Base-by-base conservation (phyloP, 2,888 invertebrate species). In the Hypena proboscidalis region DNA sequence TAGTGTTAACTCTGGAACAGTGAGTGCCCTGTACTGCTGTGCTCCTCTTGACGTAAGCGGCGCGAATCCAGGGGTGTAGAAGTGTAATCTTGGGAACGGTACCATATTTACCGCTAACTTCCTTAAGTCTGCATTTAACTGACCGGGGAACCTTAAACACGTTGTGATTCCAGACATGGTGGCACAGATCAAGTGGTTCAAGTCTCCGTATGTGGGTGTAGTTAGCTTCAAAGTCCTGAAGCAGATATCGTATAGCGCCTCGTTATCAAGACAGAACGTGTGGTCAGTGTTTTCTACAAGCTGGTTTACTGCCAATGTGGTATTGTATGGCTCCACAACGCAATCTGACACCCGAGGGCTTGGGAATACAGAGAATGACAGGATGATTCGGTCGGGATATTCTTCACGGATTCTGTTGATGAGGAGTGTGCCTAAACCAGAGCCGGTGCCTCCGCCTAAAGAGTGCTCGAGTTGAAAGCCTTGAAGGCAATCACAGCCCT, bases 401-500 rank as follows among this genome's bases (percentile, higher is more conserved):
- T 97, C 97, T 74, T 97, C 97, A 22, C 97, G 92, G 63, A 97
- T 97, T 78, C 96, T 96, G 44, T 95, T 95, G 62, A 97, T 94
- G 10, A 97, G 88, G 2, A 97, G 90, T 0, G 97, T 89, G 10
- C 91, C 91, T 13, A 91, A 70, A 1, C 91, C 91, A 0, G 91
- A 83, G 3, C 91, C 91, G n/a, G 91, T 91, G 31, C 91, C 91
- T 13, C 91, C 91, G 6, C 91, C 91, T 3, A 90, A 77, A 0
- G 97, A 97, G 73, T 97, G 96, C 2, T 96, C 94, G 60, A 96
- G 79, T 76, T 96, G 96, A 79, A 96, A 97, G 29, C 97, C 97
- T 92, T 96, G 96, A 17, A 96, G 92, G 65, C 98, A 98, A 80
- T 99, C 98, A 85, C 98, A 95, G 83, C 96, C 93, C 86, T 98